Conservation (phyloP, 2,113 vertebrate genomes). For the Albula glossodonta region DNA sequence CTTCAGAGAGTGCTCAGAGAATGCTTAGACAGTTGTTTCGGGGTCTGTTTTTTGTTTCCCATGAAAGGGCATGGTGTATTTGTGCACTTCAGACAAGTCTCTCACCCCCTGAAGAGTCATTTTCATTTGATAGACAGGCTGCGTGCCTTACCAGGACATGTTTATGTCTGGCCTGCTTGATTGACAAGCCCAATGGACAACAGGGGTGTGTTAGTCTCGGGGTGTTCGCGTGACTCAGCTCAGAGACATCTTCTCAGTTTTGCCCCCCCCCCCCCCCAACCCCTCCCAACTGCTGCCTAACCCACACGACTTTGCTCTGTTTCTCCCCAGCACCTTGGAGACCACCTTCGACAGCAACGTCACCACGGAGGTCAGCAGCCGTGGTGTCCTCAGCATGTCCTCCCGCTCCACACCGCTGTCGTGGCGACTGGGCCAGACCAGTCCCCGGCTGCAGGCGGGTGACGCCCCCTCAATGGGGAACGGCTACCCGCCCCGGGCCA, state of each 20-base stretch:
- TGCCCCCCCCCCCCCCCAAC: not conserved
- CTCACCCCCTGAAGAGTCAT: not conserved
- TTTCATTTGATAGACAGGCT: not conserved
- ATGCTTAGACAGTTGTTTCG: not conserved
- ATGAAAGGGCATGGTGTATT: not conserved
- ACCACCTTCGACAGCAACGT: constrained; percentile 89
- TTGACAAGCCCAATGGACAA: not conserved
- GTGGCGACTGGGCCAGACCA: constrained; percentile 91
- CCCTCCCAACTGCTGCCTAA: no score
- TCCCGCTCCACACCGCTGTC: constrained; percentile 82
- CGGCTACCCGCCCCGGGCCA: constrained; percentile 76
- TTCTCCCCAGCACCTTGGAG: constrained; percentile 82
- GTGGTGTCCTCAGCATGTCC: constrained; percentile 86
- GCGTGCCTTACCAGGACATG: not conserved
- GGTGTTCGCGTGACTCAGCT: not conserved
- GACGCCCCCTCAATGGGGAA: constrained; percentile 90
- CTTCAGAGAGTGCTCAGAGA: not conserved
- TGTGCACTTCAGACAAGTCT: not conserved
- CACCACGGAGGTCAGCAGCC: constrained; percentile 86
- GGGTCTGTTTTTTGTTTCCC: not conserved
- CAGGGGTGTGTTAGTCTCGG: not conserved
- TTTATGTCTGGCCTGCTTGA: not conserved
- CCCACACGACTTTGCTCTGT: not conserved
- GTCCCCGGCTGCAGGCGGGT: constrained; percentile 93
- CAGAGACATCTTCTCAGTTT: not conserved